Evolutionary conservation across 2,113 vertebrate genomes (phyloP).

Genomic region (Tichodroma muraria): DNA sequence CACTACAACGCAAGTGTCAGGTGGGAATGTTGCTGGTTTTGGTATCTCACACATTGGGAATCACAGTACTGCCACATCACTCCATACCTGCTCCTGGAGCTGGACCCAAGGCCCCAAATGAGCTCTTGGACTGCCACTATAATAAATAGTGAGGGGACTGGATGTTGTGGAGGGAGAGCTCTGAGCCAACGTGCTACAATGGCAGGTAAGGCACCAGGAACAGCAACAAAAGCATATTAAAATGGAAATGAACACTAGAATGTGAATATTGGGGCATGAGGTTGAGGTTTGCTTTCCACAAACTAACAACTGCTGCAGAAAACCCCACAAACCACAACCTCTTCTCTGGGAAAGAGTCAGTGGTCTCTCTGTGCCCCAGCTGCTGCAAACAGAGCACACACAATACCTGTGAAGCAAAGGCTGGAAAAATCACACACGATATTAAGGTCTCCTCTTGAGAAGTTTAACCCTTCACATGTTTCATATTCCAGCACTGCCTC

Average conservation of each 20-base stretch:
- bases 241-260: not conserved
- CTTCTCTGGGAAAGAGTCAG: not conserved
- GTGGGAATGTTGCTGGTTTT: not conserved
- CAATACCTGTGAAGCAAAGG: not conserved
- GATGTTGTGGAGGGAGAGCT: not conserved
- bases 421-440: not conserved
- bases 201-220: not conserved
- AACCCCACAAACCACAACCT: not conserved
- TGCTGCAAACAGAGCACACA: not conserved
- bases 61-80: not conserved
- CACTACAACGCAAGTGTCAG: not conserved
- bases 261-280: fast-evolving
- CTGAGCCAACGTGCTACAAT: not conserved
- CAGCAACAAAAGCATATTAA: not conserved
- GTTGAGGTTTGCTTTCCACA: not conserved
- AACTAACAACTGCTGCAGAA: not conserved
- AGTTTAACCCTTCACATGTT: not conserved
- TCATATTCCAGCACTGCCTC: not conserved
- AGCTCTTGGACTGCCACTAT: not conserved
- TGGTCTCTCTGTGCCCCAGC: not conserved
- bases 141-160: not conserved
- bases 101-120: not conserved
- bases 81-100: not conserved
- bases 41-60: not conserved
- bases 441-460: not conserved